phyloP scores from a whole-genome alignment of 2,113 vertebrate species.

The Protobothrops mucrosquamatus region DNA sequence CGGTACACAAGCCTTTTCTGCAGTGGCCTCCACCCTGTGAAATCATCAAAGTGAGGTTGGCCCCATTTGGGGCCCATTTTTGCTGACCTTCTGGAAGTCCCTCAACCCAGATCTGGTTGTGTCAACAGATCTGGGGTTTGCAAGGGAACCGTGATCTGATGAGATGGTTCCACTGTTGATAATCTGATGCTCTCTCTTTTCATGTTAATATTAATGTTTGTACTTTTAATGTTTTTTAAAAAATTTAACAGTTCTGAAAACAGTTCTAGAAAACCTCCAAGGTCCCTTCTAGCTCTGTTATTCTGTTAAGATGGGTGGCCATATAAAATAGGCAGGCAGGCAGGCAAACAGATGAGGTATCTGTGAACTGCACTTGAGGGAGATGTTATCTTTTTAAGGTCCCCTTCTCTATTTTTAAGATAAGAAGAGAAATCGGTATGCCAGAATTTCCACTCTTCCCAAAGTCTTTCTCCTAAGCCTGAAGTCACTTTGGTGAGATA shows the following conservation, averaged over 20 bases:
- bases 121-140: background rate
- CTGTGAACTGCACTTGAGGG: background rate
- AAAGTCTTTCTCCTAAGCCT: too few relatives aligned
- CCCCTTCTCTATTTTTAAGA: background rate
- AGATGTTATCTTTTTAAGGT: background rate
- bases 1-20: background rate
- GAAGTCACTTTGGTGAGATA: background rate
- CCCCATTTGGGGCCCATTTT: background rate
- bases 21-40: background rate
- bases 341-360: background rate
- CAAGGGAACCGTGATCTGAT: background rate
- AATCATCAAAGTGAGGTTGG: background rate
- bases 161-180: background rate
- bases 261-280: background rate
- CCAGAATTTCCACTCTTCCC: background rate
- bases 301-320: background rate
- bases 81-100: background rate
- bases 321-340: background rate
- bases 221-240: background rate
- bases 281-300: background rate
- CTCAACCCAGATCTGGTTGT: background rate
- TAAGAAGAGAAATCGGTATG: background rate
- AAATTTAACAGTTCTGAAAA: background rate
- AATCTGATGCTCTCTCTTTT: background rate
- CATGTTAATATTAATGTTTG: background rate